These are phyloP conservation scores for Cotesia congregata DNA, from an alignment of 2,888 invertebrate genomes.

Conservation along the genomic window DNA sequence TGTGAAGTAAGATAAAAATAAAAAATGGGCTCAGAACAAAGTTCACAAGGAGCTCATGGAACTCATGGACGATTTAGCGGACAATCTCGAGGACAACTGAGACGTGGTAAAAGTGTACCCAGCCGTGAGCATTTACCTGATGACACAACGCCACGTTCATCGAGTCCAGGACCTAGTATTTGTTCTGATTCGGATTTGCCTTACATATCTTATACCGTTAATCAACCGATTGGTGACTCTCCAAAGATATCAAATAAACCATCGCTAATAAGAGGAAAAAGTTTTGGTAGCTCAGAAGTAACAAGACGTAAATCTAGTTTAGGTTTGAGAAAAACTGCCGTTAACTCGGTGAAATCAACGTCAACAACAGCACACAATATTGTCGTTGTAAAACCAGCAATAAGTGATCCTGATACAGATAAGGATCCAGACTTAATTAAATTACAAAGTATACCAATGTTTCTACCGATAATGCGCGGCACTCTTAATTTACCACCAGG, in stretches of 20 bases:
- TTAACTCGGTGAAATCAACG: constrained; percentile 43
- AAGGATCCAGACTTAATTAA: constrained; percentile 83
- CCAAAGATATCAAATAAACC: constrained; percentile 82
- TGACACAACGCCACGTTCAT: constrained; percentile 77
- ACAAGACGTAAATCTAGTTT: constrained; percentile 60
- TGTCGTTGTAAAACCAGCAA: constrained; percentile 82
- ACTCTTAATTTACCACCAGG: constrained; percentile 86
- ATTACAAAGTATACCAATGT: constrained; percentile 88
- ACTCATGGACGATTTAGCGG: constrained; percentile 54
- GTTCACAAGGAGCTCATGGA: constrained; percentile 59
- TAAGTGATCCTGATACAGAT: constrained; percentile 75
- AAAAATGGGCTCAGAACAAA: constrained; percentile 67
- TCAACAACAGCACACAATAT: constrained; percentile 77
- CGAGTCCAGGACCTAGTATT: constrained; percentile 89
- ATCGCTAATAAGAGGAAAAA: constrained; percentile 63
- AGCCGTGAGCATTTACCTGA: constrained; percentile 62
- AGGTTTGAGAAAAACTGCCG: constrained; percentile 49
- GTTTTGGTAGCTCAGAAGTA: constrained; percentile 59
- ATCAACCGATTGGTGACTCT: constrained; percentile 90
- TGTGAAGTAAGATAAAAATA: not conserved
- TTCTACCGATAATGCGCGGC: constrained; percentile 92
- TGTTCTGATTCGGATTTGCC: constrained; percentile 92
- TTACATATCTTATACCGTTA: constrained; percentile 92
- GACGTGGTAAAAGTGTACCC: constrained; percentile 67
- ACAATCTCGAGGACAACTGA: constrained; percentile 52